Base-by-base conservation (phyloP, 2,888 invertebrate species). In the Archips xylosteana region DNA sequence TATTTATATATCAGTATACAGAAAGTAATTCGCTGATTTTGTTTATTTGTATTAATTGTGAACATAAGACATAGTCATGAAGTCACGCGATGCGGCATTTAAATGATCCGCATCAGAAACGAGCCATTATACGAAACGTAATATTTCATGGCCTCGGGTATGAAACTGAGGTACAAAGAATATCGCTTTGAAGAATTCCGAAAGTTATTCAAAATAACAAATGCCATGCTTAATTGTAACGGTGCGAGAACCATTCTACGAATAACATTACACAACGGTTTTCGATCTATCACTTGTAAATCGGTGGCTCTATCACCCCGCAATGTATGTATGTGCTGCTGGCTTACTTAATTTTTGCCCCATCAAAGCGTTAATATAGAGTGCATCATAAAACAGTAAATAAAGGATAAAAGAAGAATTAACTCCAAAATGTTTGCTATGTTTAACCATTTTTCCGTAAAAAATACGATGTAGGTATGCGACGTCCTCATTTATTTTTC, bases 71-170 rank as follows among this genome's bases (percentile, higher is more conserved):
- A 49, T 36, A 51, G 63, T 47, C 64, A 15, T 57, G 47, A 68
- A 69, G 73, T 73, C 73, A 73, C 73, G 68, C 68, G 59, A 73
- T 69, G 57, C 51, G 68, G 68, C 60, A 69, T 73, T 73, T 73
- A 73, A 73, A 64, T 60, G 63, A 64, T 49, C 49, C 15, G 64
- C 73, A 73, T 73, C 59, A 69, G 68, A 69, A 51, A 54, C 51
- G 42, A 62, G 68, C 66, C 67, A 68, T 57, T 68, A 65, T 63
- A 63, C 60, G 32, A 67, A 69, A 59, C 15, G 68, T 49, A 42
- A 39, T 72, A 67, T 64, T 73, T 64, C 59, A 47, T 23, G 32
- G 68, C 73, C 68, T 49, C 68, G 15, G 73, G 73, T 64, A 73
- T 57, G 68, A 63, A 42, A 23, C 54, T 66, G 42, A 72, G 64